Percentiles rank a stretch among this genome's conserved stretches.
Evolutionary conservation across 2,797 vertebrate genomes (phyloP).

Genomic region (Phoebastria nigripes): DNA sequence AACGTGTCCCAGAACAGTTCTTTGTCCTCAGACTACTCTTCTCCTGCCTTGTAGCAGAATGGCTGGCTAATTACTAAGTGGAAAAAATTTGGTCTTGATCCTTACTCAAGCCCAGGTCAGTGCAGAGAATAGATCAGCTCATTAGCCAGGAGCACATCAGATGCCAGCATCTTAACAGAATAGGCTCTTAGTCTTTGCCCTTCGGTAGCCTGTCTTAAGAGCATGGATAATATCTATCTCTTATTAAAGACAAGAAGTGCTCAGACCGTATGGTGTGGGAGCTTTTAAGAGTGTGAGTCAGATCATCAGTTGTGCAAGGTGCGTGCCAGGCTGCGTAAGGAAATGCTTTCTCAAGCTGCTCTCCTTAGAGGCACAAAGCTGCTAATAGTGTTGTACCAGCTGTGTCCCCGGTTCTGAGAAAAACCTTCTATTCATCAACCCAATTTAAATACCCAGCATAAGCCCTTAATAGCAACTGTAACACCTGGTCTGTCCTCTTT

Average conservation of each 20-base stretch:
- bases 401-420: neutral
- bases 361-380: neutral
- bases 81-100: neutral
- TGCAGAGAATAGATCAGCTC: neutral
- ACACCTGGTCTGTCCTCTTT: neutral
- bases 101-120: neutral
- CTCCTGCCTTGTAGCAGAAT: neutral
- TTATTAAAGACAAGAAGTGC: neutral
- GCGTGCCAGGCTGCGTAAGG: neutral
- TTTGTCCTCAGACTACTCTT: neutral
- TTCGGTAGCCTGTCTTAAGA: neutral
- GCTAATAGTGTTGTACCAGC: neutral
- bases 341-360: neutral
- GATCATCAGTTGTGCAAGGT: neutral
- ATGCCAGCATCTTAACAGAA: neutral
- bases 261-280: neutral
- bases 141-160: neutral
- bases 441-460: neutral
- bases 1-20: neutral
- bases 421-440: neutral
- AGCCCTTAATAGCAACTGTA: neutral
- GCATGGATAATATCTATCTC: neutral
- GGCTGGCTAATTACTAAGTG: neutral
- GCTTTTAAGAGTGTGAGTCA: neutral
- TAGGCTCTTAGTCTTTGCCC: neutral